phyloP scores from a whole-genome alignment of 2,888 invertebrate species.

The Trypoxylon attenuatum region DNA sequence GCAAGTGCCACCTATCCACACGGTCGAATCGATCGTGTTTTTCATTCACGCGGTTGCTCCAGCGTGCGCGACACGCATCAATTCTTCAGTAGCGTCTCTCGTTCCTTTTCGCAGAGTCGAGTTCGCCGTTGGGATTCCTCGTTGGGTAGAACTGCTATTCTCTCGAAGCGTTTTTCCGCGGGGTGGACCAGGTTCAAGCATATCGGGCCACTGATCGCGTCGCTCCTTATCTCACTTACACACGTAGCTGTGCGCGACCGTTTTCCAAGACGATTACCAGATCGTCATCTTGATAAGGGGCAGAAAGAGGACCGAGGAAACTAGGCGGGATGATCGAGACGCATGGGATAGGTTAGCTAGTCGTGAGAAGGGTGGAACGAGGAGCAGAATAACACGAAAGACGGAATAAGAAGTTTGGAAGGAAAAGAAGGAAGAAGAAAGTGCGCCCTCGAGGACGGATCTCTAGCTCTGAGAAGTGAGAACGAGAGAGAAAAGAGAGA shows the following conservation, averaged over 20 bases:
- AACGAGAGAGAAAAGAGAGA: conserved; percentile 22
- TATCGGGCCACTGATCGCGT: conserved; percentile 2
- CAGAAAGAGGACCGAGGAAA: too few species aligned
- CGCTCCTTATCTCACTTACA: neutral
- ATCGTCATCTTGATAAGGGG: neutral
- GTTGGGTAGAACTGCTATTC: too few species aligned
- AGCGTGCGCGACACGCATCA: conserved; percentile 27
- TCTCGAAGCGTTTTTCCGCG: too few species aligned
- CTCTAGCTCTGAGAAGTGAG: too few species aligned
- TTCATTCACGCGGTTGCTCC: conserved; percentile 58
- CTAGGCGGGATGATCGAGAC: neutral
- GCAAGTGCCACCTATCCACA: conserved; percentile 41
- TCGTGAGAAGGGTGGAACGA: neutral
- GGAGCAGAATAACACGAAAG: neutral
- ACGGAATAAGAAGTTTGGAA: neutral
- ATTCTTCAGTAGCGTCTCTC: neutral
- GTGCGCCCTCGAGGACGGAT: neutral
- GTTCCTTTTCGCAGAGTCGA: neutral
- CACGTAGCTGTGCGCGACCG: neutral
- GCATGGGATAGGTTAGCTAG: neutral
- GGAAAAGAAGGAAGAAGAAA: neutral
- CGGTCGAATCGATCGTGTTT: conserved; percentile 58
- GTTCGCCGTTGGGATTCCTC: too few species aligned
- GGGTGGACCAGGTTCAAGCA: neutral
- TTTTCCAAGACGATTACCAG: neutral